These are phyloP conservation scores for Scrobipalpa costella DNA, from an alignment of 2,888 invertebrate species.

Conservation along the genomic window DNA sequence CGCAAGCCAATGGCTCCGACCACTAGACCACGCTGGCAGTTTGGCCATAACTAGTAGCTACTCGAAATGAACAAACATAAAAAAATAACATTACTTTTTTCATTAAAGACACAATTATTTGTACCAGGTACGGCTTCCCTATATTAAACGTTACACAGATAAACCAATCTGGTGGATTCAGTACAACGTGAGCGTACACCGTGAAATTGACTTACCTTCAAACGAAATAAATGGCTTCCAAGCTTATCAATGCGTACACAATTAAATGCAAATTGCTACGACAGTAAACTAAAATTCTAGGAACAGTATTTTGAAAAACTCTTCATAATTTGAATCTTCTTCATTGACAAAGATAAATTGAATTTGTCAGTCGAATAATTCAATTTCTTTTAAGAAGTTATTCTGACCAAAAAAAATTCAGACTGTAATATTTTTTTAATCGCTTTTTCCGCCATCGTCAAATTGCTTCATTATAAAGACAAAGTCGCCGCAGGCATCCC, in stretches of 20 bases:
- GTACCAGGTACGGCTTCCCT: not conserved
- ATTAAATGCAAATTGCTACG: constrained; percentile 51
- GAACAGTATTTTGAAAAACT: too few species aligned
- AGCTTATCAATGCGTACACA: constrained; percentile 44
- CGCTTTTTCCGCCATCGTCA: constrained; percentile 10
- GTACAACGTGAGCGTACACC: constrained; percentile 35
- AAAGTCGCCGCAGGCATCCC: constrained; percentile 11
- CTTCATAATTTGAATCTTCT: too few species aligned
- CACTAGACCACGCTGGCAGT: too few species aligned
- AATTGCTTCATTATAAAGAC: constrained; percentile 11
- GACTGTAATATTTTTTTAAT: not conserved
- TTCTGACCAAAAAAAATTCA: not conserved
- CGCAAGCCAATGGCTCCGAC: too few species aligned
- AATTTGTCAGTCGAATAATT: not conserved
- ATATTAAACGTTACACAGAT: constrained; percentile 5
- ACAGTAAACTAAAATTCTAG: constrained; percentile 32
- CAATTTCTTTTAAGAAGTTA: not conserved
- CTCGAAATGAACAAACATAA: too few species aligned
- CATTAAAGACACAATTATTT: constrained; percentile 14
- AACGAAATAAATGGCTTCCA: constrained; percentile 55
- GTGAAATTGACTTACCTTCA: constrained; percentile 66
- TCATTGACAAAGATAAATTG: not conserved
- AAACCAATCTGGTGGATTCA: constrained; percentile 1
- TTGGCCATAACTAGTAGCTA: too few species aligned
- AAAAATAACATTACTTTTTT: too few species aligned